Base-by-base conservation (phyloP, 2,113 vertebrate species). In the Uropsilus gracilis region DNA sequence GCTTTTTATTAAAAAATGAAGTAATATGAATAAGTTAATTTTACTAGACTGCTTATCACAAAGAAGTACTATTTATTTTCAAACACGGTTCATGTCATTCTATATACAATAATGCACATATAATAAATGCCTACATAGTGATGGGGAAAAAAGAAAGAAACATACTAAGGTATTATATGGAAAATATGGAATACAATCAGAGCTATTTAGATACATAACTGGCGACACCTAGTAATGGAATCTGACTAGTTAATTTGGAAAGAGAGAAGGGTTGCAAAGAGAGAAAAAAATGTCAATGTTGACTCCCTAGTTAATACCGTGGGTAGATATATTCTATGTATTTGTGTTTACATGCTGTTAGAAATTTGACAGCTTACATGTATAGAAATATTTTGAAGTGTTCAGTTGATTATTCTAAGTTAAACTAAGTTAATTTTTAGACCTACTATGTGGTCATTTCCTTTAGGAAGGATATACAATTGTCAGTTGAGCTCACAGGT, bases 1-100 rank as follows among this genome's bases (percentile, higher is more conserved):
- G n/a, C n/a, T n/a, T n/a, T n/a, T n/a, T n/a, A n/a, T n/a, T n/a
- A n/a, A n/a, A n/a, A n/a, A n/a, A n/a, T n/a, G n/a, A 75, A 94
- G 59, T 72, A 46, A n/a, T 64, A 3, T 48, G 30, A 96, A 55
- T 85, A 84, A 34, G 9, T 93, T 94, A 42, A 55, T 81, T 64
- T 80, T 82, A 11, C 7, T 92, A 86, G 3, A 26, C 26, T 88
- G 53, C 46, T 37, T 82, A 39, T 61, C 44, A 92, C 8, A 71
- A 88, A 76, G 50, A 64, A 5, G 5, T 59, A 50, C 1, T 48
- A 24, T 78, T 81, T 69, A 34, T 71, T 75, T 96, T 86, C 44
- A 75, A 44, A 61, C 75, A 78, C 72, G 14, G 68, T 26, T 78
- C 42, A 46, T 86, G 39, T 22, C 24, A 46, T 75, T 64, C 32